phyloP scores from a whole-genome alignment of 2,797 vertebrate species.

The Arremon brunneinucha region DNA sequence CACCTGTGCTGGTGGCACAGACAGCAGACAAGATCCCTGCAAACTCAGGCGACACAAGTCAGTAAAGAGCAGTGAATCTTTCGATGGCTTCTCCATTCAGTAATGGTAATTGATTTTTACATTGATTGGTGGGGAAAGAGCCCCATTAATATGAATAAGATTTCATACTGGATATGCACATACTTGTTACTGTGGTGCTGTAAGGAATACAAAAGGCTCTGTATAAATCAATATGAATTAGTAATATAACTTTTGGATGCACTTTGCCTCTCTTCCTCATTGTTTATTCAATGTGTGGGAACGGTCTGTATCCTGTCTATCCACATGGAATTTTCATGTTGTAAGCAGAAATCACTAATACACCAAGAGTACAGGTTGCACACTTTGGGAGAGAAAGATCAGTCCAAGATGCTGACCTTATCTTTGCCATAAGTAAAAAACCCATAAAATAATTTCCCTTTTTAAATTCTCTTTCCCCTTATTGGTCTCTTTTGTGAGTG shows the following conservation, averaged over 20 bases:
- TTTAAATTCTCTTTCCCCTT: background rate
- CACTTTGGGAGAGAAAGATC: background rate
- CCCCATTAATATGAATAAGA: background rate
- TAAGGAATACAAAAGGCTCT: background rate
- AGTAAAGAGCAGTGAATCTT: background rate
- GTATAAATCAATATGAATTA: background rate
- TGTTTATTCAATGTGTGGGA: background rate
- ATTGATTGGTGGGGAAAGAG: background rate
- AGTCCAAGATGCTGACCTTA: background rate
- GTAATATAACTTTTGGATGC: background rate
- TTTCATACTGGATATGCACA: background rate
- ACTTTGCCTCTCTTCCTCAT: background rate
- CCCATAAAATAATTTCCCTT: rapidly evolving
- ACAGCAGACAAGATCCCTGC: background rate
- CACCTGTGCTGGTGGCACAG: background rate
- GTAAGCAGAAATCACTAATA: background rate
- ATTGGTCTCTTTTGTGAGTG: background rate
- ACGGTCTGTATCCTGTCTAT: background rate
- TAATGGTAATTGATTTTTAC: background rate
- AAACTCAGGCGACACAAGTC: background rate
- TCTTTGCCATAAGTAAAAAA: background rate
- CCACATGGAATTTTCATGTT: background rate
- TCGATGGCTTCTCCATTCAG: background rate
- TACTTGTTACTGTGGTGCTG: background rate
- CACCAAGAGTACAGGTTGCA: background rate